Percentiles rank a stretch among this genome's conserved stretches.
phyloP scores from a whole-genome alignment of 2,888 invertebrate genomes.

The Scelioninae gen. 2 region DNA sequence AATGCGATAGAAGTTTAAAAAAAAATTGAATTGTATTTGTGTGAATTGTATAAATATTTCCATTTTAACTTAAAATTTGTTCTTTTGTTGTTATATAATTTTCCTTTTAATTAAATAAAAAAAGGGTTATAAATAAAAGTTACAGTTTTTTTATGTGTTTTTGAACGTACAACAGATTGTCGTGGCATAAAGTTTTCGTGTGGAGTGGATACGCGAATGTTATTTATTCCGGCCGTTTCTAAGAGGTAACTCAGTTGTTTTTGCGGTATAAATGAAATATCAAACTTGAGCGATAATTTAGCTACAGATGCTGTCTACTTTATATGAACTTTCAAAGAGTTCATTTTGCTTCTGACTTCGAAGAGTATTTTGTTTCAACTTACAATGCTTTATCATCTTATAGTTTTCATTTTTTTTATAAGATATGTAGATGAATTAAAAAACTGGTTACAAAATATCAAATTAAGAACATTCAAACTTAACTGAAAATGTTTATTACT shows the following conservation, averaged over 20 bases:
- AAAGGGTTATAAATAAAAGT: no score
- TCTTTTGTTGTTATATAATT: no score
- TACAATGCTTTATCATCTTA: constrained; percentile 35
- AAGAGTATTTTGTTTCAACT: constrained; percentile 37
- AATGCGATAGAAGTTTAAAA: no score
- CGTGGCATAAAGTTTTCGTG: constrained; percentile 28
- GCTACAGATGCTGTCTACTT: constrained; percentile 68
- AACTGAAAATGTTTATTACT: no score
- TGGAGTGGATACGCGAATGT: constrained; percentile 17
- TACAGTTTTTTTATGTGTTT: no score
- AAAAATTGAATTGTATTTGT: no score
- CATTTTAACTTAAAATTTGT: no score
- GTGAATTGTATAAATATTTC: no score
- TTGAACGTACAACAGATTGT: constrained; percentile 33
- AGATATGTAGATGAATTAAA: no score
- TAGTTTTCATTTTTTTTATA: constrained; percentile 30
- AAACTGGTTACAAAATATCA: no score
- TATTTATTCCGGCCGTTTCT: constrained; percentile 37
- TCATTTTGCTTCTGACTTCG: constrained; percentile 41
- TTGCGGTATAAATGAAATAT: constrained; percentile 60
- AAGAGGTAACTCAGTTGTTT: constrained; percentile 53
- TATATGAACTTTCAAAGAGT: constrained; percentile 56
- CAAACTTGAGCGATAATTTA: constrained; percentile 71
- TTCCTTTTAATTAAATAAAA: no score
- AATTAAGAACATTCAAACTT: no score